Evolutionary conservation across 2,888 invertebrate genomes (phyloP).

Genomic region (Anthophora plumipes): DNA sequence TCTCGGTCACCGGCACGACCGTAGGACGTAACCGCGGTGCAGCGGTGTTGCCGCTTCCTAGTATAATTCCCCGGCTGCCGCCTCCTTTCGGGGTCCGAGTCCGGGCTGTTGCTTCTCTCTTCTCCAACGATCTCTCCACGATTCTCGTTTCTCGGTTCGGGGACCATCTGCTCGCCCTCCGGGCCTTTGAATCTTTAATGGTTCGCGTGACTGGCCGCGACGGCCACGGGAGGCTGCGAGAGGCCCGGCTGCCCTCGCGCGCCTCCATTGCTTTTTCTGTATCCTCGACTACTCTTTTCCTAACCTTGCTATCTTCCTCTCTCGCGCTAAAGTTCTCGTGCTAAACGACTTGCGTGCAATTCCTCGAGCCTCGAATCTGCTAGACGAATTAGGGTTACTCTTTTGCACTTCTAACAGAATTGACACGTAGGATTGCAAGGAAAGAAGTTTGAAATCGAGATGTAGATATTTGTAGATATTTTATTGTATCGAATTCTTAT

Average conservation of each 20-base stretch:
- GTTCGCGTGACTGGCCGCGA: conserved; percentile 81
- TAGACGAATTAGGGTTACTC: too few relatives aligned
- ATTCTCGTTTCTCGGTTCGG: conserved; percentile 60
- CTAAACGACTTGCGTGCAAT: too few relatives aligned
- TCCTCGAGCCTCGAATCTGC: too few relatives aligned
- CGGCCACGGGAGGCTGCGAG: conserved; percentile 57
- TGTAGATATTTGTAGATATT: too few relatives aligned
- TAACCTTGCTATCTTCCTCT: conserved; percentile 19
- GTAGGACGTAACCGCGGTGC: conserved; percentile 56
- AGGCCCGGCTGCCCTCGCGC: conserved; percentile 3
- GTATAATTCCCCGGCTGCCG: conserved; percentile 33
- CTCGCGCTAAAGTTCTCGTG: too few relatives aligned
- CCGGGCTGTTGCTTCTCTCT: conserved; percentile 49
- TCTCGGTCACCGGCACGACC: conserved; percentile 64
- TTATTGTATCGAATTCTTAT: too few relatives aligned
- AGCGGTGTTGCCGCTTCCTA: conserved; percentile 73
- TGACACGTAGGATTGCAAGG: too few relatives aligned
- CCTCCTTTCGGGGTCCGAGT: conserved; percentile 44
- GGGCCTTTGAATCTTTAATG: conserved; percentile 83
- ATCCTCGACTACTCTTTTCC: neutral
- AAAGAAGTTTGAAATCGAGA: too few relatives aligned
- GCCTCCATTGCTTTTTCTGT: neutral
- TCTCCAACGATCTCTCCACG: conserved; percentile 31
- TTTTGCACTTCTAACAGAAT: too few relatives aligned
- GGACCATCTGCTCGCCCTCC: conserved; percentile 83